phyloP scores from a whole-genome alignment of 2,113 vertebrate species.

The Scytalopus superciliaris region DNA sequence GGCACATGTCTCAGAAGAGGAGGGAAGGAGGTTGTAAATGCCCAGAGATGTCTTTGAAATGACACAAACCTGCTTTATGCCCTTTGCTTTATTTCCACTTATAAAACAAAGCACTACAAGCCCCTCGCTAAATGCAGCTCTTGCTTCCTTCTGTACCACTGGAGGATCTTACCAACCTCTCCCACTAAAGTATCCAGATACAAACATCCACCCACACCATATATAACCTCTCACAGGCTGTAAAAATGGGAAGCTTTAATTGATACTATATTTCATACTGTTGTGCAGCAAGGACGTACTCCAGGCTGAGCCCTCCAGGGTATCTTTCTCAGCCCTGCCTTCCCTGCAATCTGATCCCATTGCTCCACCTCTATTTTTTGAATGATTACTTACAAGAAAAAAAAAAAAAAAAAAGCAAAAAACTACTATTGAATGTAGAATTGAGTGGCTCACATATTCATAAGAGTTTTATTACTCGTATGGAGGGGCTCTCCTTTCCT shows the following conservation, averaged over 20 bases:
- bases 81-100: constrained; percentile 16
- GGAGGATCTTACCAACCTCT: constrained; percentile 4
- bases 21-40: background rate
- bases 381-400: background rate
- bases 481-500: background rate
- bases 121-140: background rate
- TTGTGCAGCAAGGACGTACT: constrained; percentile 44
- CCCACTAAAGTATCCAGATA: background rate
- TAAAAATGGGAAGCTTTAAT: constrained; percentile 64
- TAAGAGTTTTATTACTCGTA: background rate
- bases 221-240: constrained; percentile 26
- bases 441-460: background rate
- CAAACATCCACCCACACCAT: constrained; percentile 19
- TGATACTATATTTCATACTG: constrained; percentile 67
- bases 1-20: rapidly evolving
- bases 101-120: constrained; percentile 4
- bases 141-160: background rate
- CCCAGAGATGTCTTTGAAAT: background rate
- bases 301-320: constrained; percentile 1
- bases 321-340: background rate
- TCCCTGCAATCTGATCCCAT: background rate
- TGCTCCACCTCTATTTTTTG: background rate
- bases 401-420: background rate
- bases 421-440: background rate
- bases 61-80: background rate